phyloP scores from a whole-genome alignment of 2,113 vertebrate species.

The Petroica traversi region DNA sequence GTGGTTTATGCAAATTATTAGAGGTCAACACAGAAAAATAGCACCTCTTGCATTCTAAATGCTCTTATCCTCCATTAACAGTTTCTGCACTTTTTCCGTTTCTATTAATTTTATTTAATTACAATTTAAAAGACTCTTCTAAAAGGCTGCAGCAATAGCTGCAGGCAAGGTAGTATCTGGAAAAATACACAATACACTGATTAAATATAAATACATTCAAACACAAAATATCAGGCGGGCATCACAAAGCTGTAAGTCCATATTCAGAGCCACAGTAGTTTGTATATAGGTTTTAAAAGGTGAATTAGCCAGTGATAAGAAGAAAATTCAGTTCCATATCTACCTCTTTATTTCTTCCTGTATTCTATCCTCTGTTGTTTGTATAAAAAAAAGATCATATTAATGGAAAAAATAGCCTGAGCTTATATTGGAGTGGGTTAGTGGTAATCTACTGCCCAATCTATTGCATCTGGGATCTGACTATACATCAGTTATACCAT shows the following conservation, averaged over 20 bases:
- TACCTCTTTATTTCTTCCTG: neutral
- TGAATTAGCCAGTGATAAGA: neutral
- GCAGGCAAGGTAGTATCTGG: neutral
- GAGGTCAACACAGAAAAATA: neutral
- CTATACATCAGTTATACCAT: neutral
- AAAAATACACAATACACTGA: neutral
- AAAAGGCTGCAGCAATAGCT: neutral
- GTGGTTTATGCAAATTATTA: constrained; percentile 19
- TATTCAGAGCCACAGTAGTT: neutral
- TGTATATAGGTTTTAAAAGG: neutral
- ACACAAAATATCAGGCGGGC: neutral
- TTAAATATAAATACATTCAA: constrained; percentile 41
- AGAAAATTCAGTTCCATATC: neutral
- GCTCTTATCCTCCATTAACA: neutral
- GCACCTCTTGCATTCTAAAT: neutral
- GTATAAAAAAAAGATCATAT: neutral
- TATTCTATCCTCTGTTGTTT: neutral
- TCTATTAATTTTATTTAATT: constrained; percentile 25
- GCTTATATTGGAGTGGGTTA: neutral
- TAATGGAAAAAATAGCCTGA: neutral
- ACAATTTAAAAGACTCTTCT: neutral
- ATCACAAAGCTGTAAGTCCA: neutral
- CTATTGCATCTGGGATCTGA: constrained; percentile 29
- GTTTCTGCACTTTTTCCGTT: neutral
- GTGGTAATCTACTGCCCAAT: neutral